Evolutionary conservation across 2,113 vertebrate genomes (phyloP).

Genomic region (Hydropotes inermis): DNA sequence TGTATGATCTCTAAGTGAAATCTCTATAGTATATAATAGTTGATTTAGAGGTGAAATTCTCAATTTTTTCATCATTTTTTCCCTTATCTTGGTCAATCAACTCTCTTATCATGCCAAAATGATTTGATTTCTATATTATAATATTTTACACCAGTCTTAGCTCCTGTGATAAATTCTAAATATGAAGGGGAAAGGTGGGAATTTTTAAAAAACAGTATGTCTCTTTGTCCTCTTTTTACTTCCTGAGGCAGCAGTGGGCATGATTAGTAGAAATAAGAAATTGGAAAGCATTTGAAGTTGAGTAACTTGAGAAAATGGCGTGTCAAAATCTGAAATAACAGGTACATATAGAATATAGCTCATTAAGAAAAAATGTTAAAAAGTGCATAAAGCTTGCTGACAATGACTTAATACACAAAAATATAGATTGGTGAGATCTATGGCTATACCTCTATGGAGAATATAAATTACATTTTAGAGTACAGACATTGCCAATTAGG

Average conservation of each 20-base stretch:
- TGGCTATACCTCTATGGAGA: background rate
- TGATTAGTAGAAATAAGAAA: background rate
- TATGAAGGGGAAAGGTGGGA: background rate
- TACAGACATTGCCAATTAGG: background rate
- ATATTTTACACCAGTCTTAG: background rate
- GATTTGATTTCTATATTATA: background rate
- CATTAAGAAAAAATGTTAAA: background rate
- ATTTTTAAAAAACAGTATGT: background rate
- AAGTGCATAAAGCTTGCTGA: background rate
- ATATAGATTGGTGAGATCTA: background rate
- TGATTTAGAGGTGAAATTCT: constrained; percentile 8
- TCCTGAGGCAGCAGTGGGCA: background rate
- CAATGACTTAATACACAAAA: background rate
- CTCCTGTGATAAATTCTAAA: background rate
- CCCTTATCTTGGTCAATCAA: background rate
- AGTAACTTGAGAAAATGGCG: background rate
- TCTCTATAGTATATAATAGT: background rate
- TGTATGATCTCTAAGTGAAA: background rate
- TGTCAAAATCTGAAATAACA: background rate
- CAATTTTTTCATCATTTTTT: background rate
- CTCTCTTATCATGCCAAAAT: background rate
- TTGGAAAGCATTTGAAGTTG: background rate
- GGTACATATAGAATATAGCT: background rate
- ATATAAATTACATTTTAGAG: background rate
- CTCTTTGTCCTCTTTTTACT: background rate